Base-by-base conservation (phyloP, 2,888 invertebrate genomes). In the Trypoxylon attenuatum region DNA sequence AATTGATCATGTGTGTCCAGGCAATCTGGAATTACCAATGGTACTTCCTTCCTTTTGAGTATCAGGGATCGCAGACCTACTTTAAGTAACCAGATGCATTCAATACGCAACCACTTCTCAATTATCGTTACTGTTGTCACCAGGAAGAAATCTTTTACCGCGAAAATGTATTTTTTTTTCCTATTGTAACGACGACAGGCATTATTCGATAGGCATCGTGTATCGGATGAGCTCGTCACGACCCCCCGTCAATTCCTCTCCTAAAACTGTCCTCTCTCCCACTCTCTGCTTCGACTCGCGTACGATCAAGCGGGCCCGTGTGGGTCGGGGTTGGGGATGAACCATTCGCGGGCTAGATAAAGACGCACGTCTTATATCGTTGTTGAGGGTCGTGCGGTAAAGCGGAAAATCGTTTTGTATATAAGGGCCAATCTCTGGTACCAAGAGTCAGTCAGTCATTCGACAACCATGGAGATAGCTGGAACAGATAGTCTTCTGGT, bases 401-500 rank as follows among this genome's bases (percentile, higher is more conserved):
- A 5, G 13, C 18, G 21, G 21, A 42, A 42, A 19, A 10, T 42
- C 6, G 42, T 33, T 13, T 5, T 38, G 21, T 29, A 50, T 50
- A 50, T 16, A 33, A 16, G 23, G 8, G 13, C 33, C 33, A 10
- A 13, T 16, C 10, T 5, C 13, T 6, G 2, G 19, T 42, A 5
- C 6, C 4, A 2, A 15, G 5, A 13, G 8, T 5, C 25, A 47
- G 47, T 55, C 18, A 47, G 47, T 55, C 18, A 15, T 25, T 23
- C 47, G 25, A 13, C 8, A 8, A 10, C 16, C 13, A n/a, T 21
- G 18, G 29, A n/a, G 10, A 47, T 47, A 39, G 25, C 47, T 13
- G 19, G 21, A 4, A 13, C 10, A 0, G 57, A 38, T 5, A 23
- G 21, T 43, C 16, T 47, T 5, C 22, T 61, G 13, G 5, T 73